These are phyloP conservation scores for Melieria picta DNA, from an alignment of 2,888 invertebrate species.

Conservation along the genomic window DNA sequence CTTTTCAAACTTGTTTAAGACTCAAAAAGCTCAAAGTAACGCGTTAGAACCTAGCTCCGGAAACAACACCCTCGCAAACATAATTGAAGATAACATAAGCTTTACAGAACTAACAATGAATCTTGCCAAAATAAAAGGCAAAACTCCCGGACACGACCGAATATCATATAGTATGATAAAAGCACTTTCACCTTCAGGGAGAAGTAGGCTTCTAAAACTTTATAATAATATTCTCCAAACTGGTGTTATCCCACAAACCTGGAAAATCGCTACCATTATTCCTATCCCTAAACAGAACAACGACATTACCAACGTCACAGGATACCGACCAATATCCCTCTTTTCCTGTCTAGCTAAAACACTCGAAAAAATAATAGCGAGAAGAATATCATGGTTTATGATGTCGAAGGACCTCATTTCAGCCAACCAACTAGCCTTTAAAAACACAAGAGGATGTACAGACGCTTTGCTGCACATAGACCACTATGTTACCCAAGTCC, in stretches of 20 bases:
- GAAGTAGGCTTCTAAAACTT: background rate
- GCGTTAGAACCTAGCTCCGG: too few species aligned
- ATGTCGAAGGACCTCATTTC: conserved; percentile 13
- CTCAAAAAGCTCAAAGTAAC: too few species aligned
- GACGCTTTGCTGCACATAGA: conserved; percentile 23
- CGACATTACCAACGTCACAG: background rate
- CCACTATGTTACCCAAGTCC: conserved; percentile 20
- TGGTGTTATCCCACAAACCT: conserved; percentile 4
- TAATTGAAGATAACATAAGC: conserved; percentile 1
- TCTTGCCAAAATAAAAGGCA: conserved; percentile 2
- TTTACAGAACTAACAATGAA: background rate
- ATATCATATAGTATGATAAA: conserved; percentile 14
- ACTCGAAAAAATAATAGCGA: conserved; percentile 25
- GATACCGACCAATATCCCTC: conserved; percentile 34
- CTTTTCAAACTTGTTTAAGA: too few species aligned
- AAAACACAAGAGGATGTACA: conserved; percentile 14
- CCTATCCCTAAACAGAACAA: conserved; percentile 5
- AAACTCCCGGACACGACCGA: conserved; percentile 8
- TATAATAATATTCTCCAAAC: conserved; percentile 18
- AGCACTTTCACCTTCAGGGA: background rate
- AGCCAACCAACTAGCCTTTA: conserved; percentile 20
- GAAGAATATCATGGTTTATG: conserved; percentile 22
- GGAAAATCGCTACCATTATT: conserved; percentile 13
- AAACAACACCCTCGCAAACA: background rate
- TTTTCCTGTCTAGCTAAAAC: conserved; percentile 22